Base-by-base conservation (phyloP, 1,140 invertebrate species). In the Bursaphelenchus mucronatus region DNA sequence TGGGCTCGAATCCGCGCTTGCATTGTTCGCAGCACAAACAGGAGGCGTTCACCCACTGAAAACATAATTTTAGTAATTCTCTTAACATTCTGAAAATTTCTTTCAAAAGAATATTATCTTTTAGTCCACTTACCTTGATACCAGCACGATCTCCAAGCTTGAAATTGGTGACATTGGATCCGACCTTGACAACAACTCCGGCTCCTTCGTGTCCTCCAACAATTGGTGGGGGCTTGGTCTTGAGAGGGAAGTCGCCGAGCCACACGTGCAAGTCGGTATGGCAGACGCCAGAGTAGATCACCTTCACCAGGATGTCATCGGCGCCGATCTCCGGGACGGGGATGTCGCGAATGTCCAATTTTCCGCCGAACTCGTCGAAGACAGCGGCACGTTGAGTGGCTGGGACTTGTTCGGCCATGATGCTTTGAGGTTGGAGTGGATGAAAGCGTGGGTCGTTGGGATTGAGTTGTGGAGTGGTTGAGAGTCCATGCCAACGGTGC, bases 151-250 rank as follows among this genome's bases (percentile, higher is more conserved):
- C 69, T 41, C 69, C 69, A 45, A 70, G 21, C 56, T 68, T 43
- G 55, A 70, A 70, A 15, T 64, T 70, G 9, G 41, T 64, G 8
- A 69, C 68, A 56, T 51, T 50, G 17, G 59, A 56, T 45, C 68
- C 62, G 17, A 70, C 50, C 57, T 67, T 64, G 10, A 70, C 69
- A 17, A 70, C 69, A 45, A 56, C 49, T 46, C 69, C 69, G 19
- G 57, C 61, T 51, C 69, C 69, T 62, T 70, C 69, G 53, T 70
- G 69, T 40, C 69, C 69, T 43, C 69, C 69, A 30, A 70, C 56
- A 21, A 68, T 30, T 58, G 69, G 69, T n/a, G 61, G 61, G 10
- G 58, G 11, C 53, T 61, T 63, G 5, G 17, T 41, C 4, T 47
- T 11, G 3, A 41, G 53, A 3, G 63, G 53, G n/a, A 64, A 51